phyloP scores from a whole-genome alignment of 2,113 vertebrate species.

The Electrona antarctica region DNA sequence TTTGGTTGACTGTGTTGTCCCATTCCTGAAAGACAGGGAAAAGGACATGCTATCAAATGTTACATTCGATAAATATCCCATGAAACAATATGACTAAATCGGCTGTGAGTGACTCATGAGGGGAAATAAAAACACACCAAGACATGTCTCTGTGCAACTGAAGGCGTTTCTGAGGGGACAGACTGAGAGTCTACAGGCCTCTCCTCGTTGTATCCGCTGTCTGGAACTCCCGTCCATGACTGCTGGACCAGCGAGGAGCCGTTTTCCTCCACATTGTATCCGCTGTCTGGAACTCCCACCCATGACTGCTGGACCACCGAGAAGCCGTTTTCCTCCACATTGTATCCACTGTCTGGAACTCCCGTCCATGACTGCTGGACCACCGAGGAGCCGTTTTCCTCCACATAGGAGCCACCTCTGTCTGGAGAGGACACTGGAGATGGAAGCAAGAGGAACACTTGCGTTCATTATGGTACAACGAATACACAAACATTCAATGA shows the following conservation, averaged over 20 bases:
- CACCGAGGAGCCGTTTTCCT: constrained; percentile 47
- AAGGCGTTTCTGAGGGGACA: constrained; percentile 10
- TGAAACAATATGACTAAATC: neutral
- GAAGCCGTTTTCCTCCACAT: constrained; percentile 30
- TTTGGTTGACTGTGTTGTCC: neutral
- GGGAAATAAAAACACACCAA: constrained; percentile 26
- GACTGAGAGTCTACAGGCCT: constrained; percentile 42
- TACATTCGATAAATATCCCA: too few relatives aligned
- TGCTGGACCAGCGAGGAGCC: constrained; percentile 46
- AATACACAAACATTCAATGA: too few relatives aligned
- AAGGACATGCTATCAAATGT: neutral
- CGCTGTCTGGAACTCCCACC: too few relatives aligned
- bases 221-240: neutral
- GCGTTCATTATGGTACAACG: too few relatives aligned
- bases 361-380: constrained; percentile 26
- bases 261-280: too few relatives aligned
- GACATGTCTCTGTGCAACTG: neutral
- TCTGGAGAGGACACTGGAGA: constrained; percentile 31
- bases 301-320: constrained; percentile 32
- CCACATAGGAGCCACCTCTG: constrained; percentile 27
- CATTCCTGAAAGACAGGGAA: constrained; percentile 34
- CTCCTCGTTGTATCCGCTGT: neutral
- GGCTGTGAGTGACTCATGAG: neutral
- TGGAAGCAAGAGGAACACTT: too few relatives aligned
- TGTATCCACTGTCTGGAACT: neutral